Base-by-base conservation (phyloP, 2,113 vertebrate genomes). In the Poicephalus gulielmi region DNA sequence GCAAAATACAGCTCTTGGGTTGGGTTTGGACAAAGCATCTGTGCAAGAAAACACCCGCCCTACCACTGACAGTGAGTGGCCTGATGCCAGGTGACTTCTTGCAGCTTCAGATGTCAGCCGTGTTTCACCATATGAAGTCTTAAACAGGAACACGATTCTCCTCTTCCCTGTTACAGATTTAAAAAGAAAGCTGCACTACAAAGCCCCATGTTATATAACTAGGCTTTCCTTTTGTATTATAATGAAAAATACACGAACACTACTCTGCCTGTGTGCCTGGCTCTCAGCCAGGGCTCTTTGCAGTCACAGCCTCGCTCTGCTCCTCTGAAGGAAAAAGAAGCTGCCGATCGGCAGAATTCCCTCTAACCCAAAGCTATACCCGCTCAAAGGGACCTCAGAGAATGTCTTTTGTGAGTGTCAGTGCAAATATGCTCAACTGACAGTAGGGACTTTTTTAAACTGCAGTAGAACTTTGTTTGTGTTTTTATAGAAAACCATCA, bases 231-330 rank as follows among this genome's bases (percentile, higher is more conserved):
- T 97, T 92, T 91, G 92, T 96, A 52, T 84, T n/a, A 6, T 30
- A 47, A 82, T 96, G 70, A 96, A 94, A 96, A 96, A 86, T 86
- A 90, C 68, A 86, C n/a, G 86, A 96, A 52, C 77, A 64, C 92
- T 94, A 35, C 88, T 75, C 85, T 17, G 88, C 85, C 60, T 46
- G 70, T 27, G 46, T 47, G 78, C 86, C 90, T 92, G 95, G 95
- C 87, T 62, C 85, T 16, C 17, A 2, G 81, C 95, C 93, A 90
- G 83, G 31, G 11, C 9, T 1, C 93, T 92, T 55, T 44, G 88
- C 93, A 28, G 47, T 88, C 93, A 35, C 25, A 88, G 93, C 88
- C 88, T n/a, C 20, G 22, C 87, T 80, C 75, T 70, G 33, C 3
- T 24, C 70, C 92, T 86, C 66, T 14, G 74, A 57, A 96, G 90